Percentiles rank a stretch among this genome's conserved stretches.
Evolutionary conservation across 2,888 invertebrate genomes (phyloP).

Genomic region (Eulithis testata): DNA sequence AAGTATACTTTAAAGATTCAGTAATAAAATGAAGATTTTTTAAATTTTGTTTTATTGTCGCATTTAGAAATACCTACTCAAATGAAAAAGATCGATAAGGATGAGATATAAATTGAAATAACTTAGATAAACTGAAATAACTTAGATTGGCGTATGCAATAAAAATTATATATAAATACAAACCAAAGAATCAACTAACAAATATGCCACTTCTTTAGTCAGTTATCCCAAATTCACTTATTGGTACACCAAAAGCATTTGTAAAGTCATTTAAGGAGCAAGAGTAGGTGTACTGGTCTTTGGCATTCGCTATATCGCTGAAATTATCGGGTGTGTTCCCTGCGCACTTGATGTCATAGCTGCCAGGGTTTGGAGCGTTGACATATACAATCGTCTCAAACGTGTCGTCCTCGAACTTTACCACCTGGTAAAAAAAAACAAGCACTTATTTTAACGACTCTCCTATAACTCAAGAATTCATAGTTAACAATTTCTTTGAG

Average conservation of each 20-base stretch:
- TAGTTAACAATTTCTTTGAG: no score
- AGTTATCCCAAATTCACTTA: slow-evolving; percentile 4
- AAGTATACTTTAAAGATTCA: slow-evolving; percentile 51
- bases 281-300: slow-evolving; percentile 13
- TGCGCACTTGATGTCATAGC: slow-evolving; percentile 12
- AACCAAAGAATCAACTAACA: no score
- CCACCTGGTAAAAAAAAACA: slow-evolving; percentile 12
- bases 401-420: slow-evolving; percentile 2
- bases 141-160: no score
- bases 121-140: no score
- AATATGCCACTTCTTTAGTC: not conserved
- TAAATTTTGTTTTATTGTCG: not conserved
- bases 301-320: not conserved
- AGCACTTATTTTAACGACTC: no score
- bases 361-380: slow-evolving; percentile 8
- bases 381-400: slow-evolving; percentile 24
- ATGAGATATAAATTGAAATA: no score
- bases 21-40: not conserved
- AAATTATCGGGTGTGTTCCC: not conserved
- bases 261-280: slow-evolving; percentile 15
- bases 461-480: no score
- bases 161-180: no score
- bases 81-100: no score
- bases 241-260: slow-evolving; percentile 9
- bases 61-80: no score